Base-by-base conservation (phyloP, 2,113 vertebrate species). In the Menura novaehollandiae region DNA sequence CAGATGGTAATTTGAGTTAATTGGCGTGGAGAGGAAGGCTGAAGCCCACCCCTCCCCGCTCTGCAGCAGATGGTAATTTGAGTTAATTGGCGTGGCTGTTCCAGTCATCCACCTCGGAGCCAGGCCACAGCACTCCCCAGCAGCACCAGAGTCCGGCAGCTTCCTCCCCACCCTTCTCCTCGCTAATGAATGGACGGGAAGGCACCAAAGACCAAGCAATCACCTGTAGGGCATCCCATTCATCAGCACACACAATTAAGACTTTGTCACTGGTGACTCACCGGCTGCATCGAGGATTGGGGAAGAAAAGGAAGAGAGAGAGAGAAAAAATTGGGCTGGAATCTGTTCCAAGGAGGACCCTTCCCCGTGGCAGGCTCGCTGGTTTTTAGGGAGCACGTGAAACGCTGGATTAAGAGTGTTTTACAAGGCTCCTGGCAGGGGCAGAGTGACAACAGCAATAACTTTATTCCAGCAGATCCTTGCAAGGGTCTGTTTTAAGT, bases 221-320 rank as follows among this genome's bases (percentile, higher is more conserved):
- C 53, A 96, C 95, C 96, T 95, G 95, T 30, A 33, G 94, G 96
- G 64, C 96, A 95, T 82, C 93, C 81, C 93, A 53, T 87, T 92
- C 89, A 95, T 73, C 95, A 92, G 55, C 73, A 91, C 33, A 17
- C 56, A 19, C 84, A 93, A 94, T 91, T 85, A 89, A 92, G 86
- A 49, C 77, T 78, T 84, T 87, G 94, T 82, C 90, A 88, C 77
- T 4, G 58, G 66, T 96, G 94, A 96, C 77, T 96, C 96, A 95
- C 84, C 3, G 41, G 89, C 84, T 88, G 47, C 95, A 52, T 17
- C 77, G 18, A 55, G 67, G 41, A 75, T 7, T 5, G 35, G 18
- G 30, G 67, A 19, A 37, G 53, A 33, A 35, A 6, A 69, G 47
- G 46, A 32, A 58, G 53, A 33, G 33, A 55, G 47, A 16, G 58